Evolutionary conservation across 2,113 vertebrate species (phyloP).

Genomic region (Labeo catla): DNA sequence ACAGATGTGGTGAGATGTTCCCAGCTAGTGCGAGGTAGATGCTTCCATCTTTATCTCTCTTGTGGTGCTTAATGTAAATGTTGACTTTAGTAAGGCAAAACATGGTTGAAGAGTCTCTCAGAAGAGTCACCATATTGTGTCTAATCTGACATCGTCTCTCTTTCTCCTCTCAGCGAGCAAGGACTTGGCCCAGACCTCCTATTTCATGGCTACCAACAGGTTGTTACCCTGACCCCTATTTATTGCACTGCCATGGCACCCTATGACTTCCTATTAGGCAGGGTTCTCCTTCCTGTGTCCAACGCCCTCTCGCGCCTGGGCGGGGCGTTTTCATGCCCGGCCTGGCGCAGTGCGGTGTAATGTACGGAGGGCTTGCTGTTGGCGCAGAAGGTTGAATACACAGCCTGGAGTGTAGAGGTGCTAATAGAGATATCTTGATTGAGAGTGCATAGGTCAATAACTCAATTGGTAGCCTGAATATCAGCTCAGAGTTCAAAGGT

Average conservation of each 20-base stretch:
- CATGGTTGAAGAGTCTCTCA: neutral
- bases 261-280: conserved; percentile 99
- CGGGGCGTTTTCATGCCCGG: conserved; percentile 71
- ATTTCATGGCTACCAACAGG: conserved; percentile 99
- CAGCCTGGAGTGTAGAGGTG: conserved; percentile 98
- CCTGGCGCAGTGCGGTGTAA: conserved; percentile 94
- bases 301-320: conserved; percentile 88
- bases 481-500: conserved; percentile 98
- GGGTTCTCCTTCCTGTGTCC: conserved; percentile 94
- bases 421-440: conserved; percentile 94
- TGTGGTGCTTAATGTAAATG: neutral
- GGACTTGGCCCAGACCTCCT: conserved; percentile 99
- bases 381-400: conserved; percentile 97
- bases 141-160: conserved; percentile 67
- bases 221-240: conserved; percentile 99
- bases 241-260: conserved; percentile 99
- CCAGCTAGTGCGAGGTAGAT: conserved; percentile 98
- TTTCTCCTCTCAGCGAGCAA: conserved; percentile 91
- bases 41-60: conserved; percentile 34
- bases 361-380: conserved; percentile 90
- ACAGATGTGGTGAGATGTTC: conserved; percentile 99
- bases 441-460: conserved; percentile 97
- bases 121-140: neutral
- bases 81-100: no score
- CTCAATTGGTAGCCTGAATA: conserved; percentile 97